These are phyloP conservation scores for Eumerus sabulonum DNA, from an alignment of 2,888 invertebrate species.

Conservation along the genomic window DNA sequence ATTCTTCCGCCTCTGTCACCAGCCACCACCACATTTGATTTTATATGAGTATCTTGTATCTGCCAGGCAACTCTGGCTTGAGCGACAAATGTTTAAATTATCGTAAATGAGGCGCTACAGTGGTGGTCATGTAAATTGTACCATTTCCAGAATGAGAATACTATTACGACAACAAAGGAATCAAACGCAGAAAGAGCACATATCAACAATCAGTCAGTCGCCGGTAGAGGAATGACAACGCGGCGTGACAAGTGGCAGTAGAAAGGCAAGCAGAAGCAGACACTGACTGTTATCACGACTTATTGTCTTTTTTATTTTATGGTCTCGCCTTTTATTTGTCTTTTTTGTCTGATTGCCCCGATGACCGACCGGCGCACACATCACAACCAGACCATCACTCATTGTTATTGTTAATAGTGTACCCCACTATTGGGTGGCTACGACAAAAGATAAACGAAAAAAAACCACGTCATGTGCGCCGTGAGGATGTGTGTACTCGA, in stretches of 20 bases:
- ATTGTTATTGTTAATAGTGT: constrained; percentile 32
- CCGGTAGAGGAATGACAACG: constrained; percentile 14
- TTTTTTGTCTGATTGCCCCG: constrained; percentile 46
- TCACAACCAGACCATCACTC: no score
- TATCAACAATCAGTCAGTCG: constrained; percentile 25
- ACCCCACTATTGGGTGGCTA: not conserved
- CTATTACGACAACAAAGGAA: constrained; percentile 14
- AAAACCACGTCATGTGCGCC: constrained; percentile 48
- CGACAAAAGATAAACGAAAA: not conserved
- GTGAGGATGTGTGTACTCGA: constrained; percentile 26
- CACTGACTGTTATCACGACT: constrained; percentile 22
- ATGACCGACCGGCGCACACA: constrained; percentile 52
- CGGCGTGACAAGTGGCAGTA: constrained; percentile 27
- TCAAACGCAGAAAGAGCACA: constrained; percentile 17
- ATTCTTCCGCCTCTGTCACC: no score
- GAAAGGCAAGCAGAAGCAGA: no score
- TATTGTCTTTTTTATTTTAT: constrained; percentile 46
- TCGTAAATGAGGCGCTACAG: constrained; percentile 18
- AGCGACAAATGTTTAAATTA: constrained; percentile 17
- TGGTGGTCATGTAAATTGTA: constrained; percentile 2
- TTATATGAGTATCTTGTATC: constrained; percentile 4
- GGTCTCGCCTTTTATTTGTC: constrained; percentile 10
- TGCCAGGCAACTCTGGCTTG: constrained; percentile 23
- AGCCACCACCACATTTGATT: not conserved
- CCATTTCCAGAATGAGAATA: not conserved